These are phyloP conservation scores for Andricus grossulariae DNA, from an alignment of 1,140 invertebrate species.

Conservation along the genomic window DNA sequence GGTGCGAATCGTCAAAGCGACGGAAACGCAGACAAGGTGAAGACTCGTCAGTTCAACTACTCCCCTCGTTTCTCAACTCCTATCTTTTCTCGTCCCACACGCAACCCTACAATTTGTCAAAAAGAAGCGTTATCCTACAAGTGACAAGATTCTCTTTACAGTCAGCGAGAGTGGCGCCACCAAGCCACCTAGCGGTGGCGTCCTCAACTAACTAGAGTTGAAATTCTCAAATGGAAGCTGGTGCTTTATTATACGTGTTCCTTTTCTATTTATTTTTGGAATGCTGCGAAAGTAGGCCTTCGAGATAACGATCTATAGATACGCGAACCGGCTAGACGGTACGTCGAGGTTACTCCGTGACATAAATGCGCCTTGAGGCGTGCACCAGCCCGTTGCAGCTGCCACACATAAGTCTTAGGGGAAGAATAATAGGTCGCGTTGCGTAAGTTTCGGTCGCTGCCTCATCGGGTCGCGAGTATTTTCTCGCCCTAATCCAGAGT, in stretches of 20 bases:
- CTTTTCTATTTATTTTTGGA: conserved; percentile 46
- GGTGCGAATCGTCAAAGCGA: too few species aligned
- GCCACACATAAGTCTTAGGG: conserved; percentile 68
- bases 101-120: conserved; percentile 63
- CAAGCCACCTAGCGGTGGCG: too few species aligned
- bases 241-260: too few species aligned
- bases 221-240: too few species aligned
- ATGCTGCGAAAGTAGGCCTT: conserved; percentile 52
- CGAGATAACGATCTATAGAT: conserved; percentile 54
- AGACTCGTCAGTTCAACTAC: too few species aligned
- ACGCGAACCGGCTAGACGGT: conserved; percentile 48
- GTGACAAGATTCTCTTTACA: neutral
- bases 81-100: conserved; percentile 51
- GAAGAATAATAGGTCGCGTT: conserved; percentile 68
- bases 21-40: too few species aligned
- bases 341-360: conserved; percentile 52
- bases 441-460: conserved; percentile 52
- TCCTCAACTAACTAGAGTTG: too few species aligned
- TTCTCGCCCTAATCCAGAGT: conserved; percentile 40
- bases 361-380: conserved; percentile 60
- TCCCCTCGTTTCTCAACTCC: conserved; percentile 45
- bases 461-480: conserved; percentile 49
- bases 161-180: neutral
- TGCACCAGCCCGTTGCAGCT: conserved; percentile 60
- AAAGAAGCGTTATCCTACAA: conserved; percentile 56